A percentile compares a stretch with the other conserved stretches of the same genome.
Conservation (phyloP, 1,140 invertebrate species). For the Pentalonia nigronervosa region DNA sequence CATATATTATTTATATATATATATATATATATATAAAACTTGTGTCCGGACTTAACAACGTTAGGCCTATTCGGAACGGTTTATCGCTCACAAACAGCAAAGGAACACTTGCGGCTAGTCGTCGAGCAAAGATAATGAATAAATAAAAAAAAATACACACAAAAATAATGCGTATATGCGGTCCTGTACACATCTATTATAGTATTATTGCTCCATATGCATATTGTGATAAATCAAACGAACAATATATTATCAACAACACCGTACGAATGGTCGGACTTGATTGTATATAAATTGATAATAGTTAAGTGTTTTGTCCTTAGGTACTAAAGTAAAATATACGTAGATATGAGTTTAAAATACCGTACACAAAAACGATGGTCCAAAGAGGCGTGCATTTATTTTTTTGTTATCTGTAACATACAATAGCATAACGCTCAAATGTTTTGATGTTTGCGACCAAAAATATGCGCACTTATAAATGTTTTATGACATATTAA, state of each 20-base stretch:
- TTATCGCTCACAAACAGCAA: slow-evolving; percentile 5
- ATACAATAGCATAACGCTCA: too few relatives aligned
- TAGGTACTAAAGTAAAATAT: too few relatives aligned
- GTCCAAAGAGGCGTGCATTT: too few relatives aligned
- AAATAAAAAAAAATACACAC: background rate
- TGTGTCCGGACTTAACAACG: slow-evolving; percentile 21
- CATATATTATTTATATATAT: background rate
- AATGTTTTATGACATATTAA: too few relatives aligned
- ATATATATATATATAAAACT: background rate
- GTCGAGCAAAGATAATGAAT: background rate
- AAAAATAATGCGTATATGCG: background rate
- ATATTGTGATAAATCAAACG: background rate
- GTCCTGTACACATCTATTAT: background rate
- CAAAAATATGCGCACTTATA: too few relatives aligned
- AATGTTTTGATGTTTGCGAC: too few relatives aligned
- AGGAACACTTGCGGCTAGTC: background rate
- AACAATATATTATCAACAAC: background rate
- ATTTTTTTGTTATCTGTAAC: too few relatives aligned
- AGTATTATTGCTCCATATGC: background rate
- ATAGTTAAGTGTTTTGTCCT: too few relatives aligned
- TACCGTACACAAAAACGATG: too few relatives aligned
- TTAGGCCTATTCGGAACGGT: background rate
- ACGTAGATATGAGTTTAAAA: too few relatives aligned
- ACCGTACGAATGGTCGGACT: background rate
- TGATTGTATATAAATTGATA: background rate